phyloP scores from a whole-genome alignment of 2,888 invertebrate genomes.

The Xestia xanthographa region DNA sequence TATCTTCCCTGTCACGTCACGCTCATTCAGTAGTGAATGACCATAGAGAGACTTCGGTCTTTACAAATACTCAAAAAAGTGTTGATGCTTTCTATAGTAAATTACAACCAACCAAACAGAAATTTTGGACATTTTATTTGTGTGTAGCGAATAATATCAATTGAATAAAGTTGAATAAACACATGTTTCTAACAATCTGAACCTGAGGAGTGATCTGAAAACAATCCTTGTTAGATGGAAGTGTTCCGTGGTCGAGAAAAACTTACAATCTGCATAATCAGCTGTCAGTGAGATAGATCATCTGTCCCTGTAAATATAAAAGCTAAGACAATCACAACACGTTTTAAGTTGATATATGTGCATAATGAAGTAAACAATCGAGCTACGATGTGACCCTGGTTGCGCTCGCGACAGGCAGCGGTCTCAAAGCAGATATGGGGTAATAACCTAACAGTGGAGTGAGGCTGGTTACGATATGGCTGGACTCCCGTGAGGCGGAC shows the following conservation, averaged over 20 bases:
- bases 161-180: conserved; percentile 82
- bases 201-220: conserved; percentile 78
- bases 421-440: conserved; percentile 85
- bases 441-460: conserved; percentile 89
- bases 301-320: conserved; percentile 91
- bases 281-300: conserved; percentile 91
- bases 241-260: conserved; percentile 88
- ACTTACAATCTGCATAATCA: conserved; percentile 91
- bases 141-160: conserved; percentile 84
- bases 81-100: conserved; percentile 91
- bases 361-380: conserved; percentile 84
- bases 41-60: conserved; percentile 82
- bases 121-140: conserved; percentile 87
- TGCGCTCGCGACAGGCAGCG: conserved; percentile 76
- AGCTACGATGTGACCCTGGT: conserved; percentile 84
- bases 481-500: conserved; percentile 83
- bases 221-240: conserved; percentile 85
- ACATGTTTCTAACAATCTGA: conserved; percentile 77
- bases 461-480: conserved; percentile 85
- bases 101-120: conserved; percentile 90
- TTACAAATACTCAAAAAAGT: conserved; percentile 90
- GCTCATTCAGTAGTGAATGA: conserved; percentile 79
- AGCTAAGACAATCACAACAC: conserved; percentile 89
- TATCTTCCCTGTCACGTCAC: conserved; percentile 69
- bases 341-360: conserved; percentile 79